Evolutionary conservation across 1,140 invertebrate genomes (phyloP), one percentile per base, ranked within the genome.

Genomic region (Drosophila navojoa): DNA sequence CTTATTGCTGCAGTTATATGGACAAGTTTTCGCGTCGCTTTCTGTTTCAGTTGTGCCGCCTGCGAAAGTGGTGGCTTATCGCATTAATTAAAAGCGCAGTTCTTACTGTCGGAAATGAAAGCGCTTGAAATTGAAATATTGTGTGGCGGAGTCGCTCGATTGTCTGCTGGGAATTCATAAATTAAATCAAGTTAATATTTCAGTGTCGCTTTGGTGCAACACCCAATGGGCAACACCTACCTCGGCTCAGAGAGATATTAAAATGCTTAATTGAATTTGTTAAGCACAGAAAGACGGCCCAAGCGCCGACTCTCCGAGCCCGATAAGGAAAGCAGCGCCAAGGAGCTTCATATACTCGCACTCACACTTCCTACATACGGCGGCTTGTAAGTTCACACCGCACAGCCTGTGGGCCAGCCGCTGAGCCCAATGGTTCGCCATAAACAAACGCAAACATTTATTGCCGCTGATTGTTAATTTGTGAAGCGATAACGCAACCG

Each of bases 401-500:
- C 16, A 32, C n/a, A 47, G 42, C 35, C 42, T 38, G 64, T 35
- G 44, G 47, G 55, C 72, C 66, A 67, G 47, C 59, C 62, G 59
- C 68, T 71, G 49, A 62, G 53, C 69, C 47, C 52, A 40, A 61
- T 64, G 63, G 60, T 45, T 25, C 53, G 68, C 79, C 79, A 91
- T 91, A 91, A 91, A 91, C 90, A 91, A 91, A 87, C 90, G 81
- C 79, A 77, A 87, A 81, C 77, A 82, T 90, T 90, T 91, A 84
- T 90, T 91, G 90, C 81, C 67, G 81, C 80, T 76, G 90, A 90
- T 91, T 91, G 90, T 91, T 91, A 91, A 91, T 91, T 91, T 91
- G 90, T 91, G 90, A 91, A 79, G 85, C 90, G 90, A 91, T 91
- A 91, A 91, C 79, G 71, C 81, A 73, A 66, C 55, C 19, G 53